Evolutionary conservation across 1,140 invertebrate genomes (phyloP).

Genomic region (Zaprionus lachaisei): DNA sequence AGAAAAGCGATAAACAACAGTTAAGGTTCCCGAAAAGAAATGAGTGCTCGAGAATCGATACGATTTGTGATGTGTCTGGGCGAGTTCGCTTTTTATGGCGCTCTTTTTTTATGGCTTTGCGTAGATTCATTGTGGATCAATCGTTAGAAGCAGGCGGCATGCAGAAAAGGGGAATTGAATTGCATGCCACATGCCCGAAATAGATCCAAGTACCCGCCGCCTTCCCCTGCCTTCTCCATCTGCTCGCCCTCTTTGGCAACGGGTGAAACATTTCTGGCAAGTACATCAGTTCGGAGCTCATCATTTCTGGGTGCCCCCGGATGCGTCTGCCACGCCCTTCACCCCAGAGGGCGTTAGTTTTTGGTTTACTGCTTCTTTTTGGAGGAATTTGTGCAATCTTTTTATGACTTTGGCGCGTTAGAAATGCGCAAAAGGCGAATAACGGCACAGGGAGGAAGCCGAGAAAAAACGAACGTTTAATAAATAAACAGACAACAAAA

Average conservation of each 20-base stretch:
- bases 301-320: conserved; percentile 7
- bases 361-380: conserved; percentile 3
- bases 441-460: conserved; percentile 31
- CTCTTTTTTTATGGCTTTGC: conserved; percentile 18
- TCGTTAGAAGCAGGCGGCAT: neutral
- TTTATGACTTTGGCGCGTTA: conserved; percentile 8
- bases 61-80: neutral
- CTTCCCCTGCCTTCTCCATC: neutral
- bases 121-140: conserved; percentile 4
- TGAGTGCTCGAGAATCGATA: neutral
- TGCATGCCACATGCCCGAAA: conserved; percentile 26
- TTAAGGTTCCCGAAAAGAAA: conserved; percentile 13
- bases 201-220: neutral
- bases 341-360: neutral
- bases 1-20: neutral
- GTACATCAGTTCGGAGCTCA: conserved; percentile 28
- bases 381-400: conserved; percentile 43
- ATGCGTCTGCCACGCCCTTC: conserved; percentile 14
- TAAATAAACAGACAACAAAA: conserved; percentile 32
- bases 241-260: neutral
- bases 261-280: neutral
- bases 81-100: conserved; percentile 6
- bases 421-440: conserved; percentile 39
- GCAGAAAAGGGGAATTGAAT: neutral
- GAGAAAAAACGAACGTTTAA: conserved; percentile 14